Base-by-base conservation (phyloP, 2,888 invertebrate species). In the Eucera pruinosa region DNA sequence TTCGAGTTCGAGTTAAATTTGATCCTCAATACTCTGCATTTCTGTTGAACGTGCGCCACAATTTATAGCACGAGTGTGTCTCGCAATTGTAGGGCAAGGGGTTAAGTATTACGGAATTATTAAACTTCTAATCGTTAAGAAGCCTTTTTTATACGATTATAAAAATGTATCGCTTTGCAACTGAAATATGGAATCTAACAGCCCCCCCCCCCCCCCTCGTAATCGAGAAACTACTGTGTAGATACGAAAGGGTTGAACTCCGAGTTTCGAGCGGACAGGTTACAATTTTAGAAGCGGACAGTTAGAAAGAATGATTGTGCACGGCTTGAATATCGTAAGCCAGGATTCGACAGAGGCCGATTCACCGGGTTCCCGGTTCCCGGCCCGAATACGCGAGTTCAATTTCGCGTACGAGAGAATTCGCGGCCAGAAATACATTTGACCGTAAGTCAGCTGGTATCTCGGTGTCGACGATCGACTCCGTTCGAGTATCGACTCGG, bases 381-480 rank as follows among this genome's bases (percentile, higher is more conserved):
- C 15, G 68, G 3, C 23, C 36, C 11, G 47, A 33, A 36, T 25
- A 47, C 50, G 50, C 45, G 52, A 45, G 52, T 73, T 50, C 41
- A 55, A 61, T 55, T 71, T 75, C 65, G 65, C 47, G 48, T 48
- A 71, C 54, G 43, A 30, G 61, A 25, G 61, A 48, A 69, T 65
- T 43, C 77, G 55, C 27, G 36, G 66, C 76, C 66, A 76, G 62
- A 76, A 78, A 78, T 78, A 78, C 61, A 36, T 62, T 57, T 45
- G 69, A 69, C 50, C 69, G 68, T 69, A 69, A 57, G 43, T 76
- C 43, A 50, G 52, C 50, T 18, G 25, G 50, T 41, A 66, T 75
- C 66, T 57, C 68, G 61, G 65, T 39, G 75, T 43, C 55, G 65
- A 60, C 52, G 67, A 75, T 68, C 55, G 61, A 66, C 48, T 36